A percentile compares a stretch with the other conserved stretches of the same genome.
Evolutionary conservation across 2,888 invertebrate species (phyloP).

Genomic region (Ceramica pisi): DNA sequence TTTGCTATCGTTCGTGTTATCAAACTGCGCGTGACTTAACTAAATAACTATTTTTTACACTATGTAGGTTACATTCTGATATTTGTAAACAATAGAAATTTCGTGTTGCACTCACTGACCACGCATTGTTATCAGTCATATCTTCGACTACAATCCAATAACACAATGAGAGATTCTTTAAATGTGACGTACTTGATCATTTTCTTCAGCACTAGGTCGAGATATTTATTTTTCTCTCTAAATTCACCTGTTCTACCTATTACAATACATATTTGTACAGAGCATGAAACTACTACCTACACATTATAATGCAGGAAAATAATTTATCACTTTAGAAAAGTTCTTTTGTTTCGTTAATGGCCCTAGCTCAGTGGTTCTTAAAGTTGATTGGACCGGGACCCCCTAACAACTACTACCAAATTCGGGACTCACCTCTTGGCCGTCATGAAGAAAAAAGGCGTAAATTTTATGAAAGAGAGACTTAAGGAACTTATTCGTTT

Average conservation of each 20-base stretch:
- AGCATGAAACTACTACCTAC: neutral
- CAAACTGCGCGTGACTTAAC: constrained; percentile 75
- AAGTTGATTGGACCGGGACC: too few relatives aligned
- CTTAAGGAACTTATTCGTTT: too few relatives aligned
- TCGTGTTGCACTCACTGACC: constrained; percentile 27
- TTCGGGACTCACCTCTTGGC: too few relatives aligned
- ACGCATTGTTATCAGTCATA: constrained; percentile 2
- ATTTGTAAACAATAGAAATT: constrained; percentile 79
- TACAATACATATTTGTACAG: neutral
- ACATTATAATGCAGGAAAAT: neutral
- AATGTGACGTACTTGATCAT: neutral
- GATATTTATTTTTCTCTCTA: neutral
- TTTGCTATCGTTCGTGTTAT: constrained; percentile 77
- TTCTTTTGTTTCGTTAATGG: neutral
- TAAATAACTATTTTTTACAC: constrained; percentile 73
- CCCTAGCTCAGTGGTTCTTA: too few relatives aligned
- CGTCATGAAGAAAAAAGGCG: too few relatives aligned
- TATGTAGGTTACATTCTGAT: constrained; percentile 75
- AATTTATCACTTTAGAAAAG: neutral
- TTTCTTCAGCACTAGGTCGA: neutral
- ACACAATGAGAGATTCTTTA: neutral
- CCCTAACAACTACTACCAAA: too few relatives aligned
- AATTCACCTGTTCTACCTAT: neutral
- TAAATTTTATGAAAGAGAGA: too few relatives aligned
- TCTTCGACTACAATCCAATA: constrained; percentile 1